These are phyloP conservation scores for Xestia sexstrigata DNA, from an alignment of 2,888 invertebrate genomes.

Conservation along the genomic window DNA sequence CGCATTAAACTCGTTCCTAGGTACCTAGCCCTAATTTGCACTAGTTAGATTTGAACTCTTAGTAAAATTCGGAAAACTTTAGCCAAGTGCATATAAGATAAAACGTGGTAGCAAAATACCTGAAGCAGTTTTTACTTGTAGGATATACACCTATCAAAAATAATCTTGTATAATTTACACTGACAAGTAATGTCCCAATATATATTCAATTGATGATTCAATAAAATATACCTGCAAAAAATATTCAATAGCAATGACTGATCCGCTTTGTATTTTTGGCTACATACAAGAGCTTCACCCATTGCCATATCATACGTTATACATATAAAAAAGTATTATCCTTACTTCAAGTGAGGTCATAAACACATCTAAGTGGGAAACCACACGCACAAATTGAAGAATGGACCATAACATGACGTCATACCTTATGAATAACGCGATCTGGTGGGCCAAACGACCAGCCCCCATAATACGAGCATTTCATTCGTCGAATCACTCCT, in stretches of 20 bases:
- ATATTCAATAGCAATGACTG: not conserved
- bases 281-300: conserved; percentile 2
- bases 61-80: not conserved
- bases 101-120: not conserved
- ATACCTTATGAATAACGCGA: conserved; percentile 49
- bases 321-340: conserved; percentile 29
- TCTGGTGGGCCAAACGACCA: conserved; percentile 53
- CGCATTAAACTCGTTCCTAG: not conserved
- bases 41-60: not conserved
- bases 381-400: conserved; percentile 24
- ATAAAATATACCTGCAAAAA: conserved; percentile 9
- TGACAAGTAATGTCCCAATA: not conserved
- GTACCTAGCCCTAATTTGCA: conserved; percentile 1
- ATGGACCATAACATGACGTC: conserved; percentile 49
- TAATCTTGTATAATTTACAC: not conserved
- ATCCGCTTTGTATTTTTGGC: conserved; percentile 31
- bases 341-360: conserved; percentile 35
- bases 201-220: conserved; percentile 18
- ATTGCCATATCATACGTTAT: conserved; percentile 24
- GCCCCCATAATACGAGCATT: conserved; percentile 47
- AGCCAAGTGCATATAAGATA: not conserved
- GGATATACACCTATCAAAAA: not conserved
- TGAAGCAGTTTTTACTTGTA: not conserved
- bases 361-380: conserved; percentile 29
- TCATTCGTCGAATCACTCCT: conserved; percentile 49